These are phyloP conservation scores for Nibea albiflora DNA, from an alignment of 2,113 vertebrate genomes.

Conservation along the genomic window DNA sequence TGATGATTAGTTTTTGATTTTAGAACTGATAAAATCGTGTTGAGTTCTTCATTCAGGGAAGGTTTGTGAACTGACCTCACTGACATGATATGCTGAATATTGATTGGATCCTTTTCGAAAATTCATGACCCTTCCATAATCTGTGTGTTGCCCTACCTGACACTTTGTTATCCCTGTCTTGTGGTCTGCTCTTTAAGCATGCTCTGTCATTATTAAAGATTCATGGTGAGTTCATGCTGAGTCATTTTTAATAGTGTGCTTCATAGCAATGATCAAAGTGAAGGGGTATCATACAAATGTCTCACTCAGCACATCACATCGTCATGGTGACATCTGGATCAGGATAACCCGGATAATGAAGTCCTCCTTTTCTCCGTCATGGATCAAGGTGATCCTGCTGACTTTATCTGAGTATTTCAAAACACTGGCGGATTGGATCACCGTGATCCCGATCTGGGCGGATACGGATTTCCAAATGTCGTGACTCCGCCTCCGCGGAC, in stretches of 20 bases:
- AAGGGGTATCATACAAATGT: neutral
- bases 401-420: too few species aligned
- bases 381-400: too few species aligned
- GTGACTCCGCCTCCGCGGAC: too few species aligned
- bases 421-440: too few species aligned
- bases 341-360: too few species aligned
- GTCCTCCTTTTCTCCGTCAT: too few species aligned
- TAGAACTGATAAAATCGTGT: neutral
- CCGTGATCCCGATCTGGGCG: too few species aligned
- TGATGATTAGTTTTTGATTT: neutral
- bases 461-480: too few species aligned
- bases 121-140: neutral
- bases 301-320: neutral
- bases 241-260: neutral
- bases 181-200: neutral
- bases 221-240: neutral
- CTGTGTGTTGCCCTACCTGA: neutral
- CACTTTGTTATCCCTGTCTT: neutral
- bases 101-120: conserved; percentile 1
- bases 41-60: neutral
- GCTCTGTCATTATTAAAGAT: neutral
- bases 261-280: too few species aligned
- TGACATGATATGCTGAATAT: neutral
- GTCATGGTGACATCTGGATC: neutral
- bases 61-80: neutral